Evolutionary conservation across 2,888 invertebrate species (phyloP).

Genomic region (Idaea dimidiata): DNA sequence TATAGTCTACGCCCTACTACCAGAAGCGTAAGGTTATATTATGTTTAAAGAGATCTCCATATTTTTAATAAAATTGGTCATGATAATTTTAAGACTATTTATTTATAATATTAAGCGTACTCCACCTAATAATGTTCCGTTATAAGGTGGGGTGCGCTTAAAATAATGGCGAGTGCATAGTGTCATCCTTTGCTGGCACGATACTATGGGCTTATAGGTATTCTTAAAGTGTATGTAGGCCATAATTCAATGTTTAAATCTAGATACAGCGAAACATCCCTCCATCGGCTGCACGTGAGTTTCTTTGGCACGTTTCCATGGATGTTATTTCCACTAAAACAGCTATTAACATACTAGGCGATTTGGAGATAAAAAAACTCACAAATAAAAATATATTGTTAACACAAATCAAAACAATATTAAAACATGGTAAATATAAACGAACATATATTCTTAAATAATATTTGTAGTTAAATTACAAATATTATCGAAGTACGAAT

Average conservation of each 20-base stretch:
- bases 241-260: neutral
- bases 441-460: no score
- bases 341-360: neutral
- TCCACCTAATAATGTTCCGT: no score
- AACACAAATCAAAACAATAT: no score
- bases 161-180: no score
- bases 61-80: no score
- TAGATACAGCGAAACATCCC: neutral
- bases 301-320: conserved; percentile 1
- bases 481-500: no score
- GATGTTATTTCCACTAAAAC: neutral
- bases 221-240: neutral
- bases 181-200: neutral
- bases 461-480: no score
- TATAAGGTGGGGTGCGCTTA: no score
- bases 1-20: neutral
- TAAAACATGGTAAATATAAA: no score
- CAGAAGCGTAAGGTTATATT: neutral
- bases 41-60: no score
- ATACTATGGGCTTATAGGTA: neutral
- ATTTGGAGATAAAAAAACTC: neutral
- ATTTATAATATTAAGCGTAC: no score
- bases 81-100: no score
- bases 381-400: neutral
- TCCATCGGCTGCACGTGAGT: neutral